Evolutionary conservation across 2,888 invertebrate genomes (phyloP).

Genomic region (Apotomis turbidana): DNA sequence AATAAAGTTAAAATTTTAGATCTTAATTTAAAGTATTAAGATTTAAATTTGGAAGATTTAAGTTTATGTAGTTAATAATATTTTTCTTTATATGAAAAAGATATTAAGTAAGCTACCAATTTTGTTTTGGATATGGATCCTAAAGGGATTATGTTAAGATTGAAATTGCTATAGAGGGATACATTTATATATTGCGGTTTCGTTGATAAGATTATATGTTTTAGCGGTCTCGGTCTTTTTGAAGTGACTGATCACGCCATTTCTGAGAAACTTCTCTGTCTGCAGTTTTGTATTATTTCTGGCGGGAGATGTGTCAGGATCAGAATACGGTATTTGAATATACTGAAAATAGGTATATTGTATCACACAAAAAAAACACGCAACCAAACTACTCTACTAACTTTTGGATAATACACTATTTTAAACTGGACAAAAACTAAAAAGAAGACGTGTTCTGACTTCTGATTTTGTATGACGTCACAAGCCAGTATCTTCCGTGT

Average conservation of each 20-base stretch:
- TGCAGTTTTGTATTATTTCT: slow-evolving; percentile 12
- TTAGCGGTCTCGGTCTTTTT: slow-evolving; percentile 9
- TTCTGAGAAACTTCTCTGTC: slow-evolving; percentile 29
- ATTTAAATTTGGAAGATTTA: not conserved
- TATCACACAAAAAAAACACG: too few relatives aligned
- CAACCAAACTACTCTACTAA: too few relatives aligned
- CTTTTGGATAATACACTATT: too few relatives aligned
- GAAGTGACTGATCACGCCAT: slow-evolving; percentile 9
- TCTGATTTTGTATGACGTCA: too few relatives aligned
- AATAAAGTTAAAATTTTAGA: slow-evolving; percentile 4
- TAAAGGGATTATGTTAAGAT: not conserved
- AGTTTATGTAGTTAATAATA: not conserved
- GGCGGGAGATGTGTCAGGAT: too few relatives aligned
- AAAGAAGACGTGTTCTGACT: too few relatives aligned
- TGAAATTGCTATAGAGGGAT: not conserved
- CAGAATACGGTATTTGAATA: too few relatives aligned
- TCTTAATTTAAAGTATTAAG: not conserved
- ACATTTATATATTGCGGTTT: not conserved
- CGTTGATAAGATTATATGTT: slow-evolving; percentile 10
- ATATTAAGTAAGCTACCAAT: too few relatives aligned
- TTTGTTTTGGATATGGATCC: not conserved
- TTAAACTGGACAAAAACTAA: too few relatives aligned
- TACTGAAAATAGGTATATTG: too few relatives aligned
- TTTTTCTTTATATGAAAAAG: too few relatives aligned
- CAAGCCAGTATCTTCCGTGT: too few relatives aligned